Conservation (phyloP, 2,888 invertebrate genomes). For the Pocota personata region DNA sequence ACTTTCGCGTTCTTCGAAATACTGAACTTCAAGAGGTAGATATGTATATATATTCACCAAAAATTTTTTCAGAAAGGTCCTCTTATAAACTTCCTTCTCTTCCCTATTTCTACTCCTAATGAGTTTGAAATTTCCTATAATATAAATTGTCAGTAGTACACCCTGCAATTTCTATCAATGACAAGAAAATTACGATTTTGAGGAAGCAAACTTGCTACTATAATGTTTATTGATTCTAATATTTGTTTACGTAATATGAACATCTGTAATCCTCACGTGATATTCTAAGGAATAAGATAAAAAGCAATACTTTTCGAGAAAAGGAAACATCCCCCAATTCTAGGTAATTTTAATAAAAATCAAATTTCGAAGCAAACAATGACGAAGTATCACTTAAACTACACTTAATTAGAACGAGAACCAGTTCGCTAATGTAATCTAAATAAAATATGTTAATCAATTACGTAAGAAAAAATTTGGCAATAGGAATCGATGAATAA, state of each 20-base stretch:
- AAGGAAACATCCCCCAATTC: constrained; percentile 4
- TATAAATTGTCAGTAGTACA: too few species aligned
- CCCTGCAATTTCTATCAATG: too few species aligned
- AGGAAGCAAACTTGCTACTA: too few species aligned
- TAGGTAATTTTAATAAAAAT: background rate
- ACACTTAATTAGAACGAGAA: constrained; percentile 12
- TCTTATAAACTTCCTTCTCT: too few species aligned
- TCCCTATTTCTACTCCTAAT: too few species aligned
- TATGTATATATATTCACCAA: too few species aligned
- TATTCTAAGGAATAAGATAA: background rate
- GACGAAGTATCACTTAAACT: background rate
- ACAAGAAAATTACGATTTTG: too few species aligned
- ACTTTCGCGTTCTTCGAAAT: too few species aligned
- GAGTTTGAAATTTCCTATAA: too few species aligned
- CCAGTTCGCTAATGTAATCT: constrained; percentile 10
- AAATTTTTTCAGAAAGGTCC: too few species aligned
- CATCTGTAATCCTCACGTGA: constrained; percentile 11
- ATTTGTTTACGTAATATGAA: background rate
- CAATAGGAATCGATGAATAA: background rate
- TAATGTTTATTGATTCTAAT: background rate
- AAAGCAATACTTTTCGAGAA: background rate
- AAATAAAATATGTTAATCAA: constrained; percentile 33
- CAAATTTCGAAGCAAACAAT: background rate
- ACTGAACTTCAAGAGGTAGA: too few species aligned
- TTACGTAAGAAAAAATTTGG: constrained; percentile 27